Base-by-base conservation (phyloP, 2,113 vertebrate genomes). In the Alectura lathami region DNA sequence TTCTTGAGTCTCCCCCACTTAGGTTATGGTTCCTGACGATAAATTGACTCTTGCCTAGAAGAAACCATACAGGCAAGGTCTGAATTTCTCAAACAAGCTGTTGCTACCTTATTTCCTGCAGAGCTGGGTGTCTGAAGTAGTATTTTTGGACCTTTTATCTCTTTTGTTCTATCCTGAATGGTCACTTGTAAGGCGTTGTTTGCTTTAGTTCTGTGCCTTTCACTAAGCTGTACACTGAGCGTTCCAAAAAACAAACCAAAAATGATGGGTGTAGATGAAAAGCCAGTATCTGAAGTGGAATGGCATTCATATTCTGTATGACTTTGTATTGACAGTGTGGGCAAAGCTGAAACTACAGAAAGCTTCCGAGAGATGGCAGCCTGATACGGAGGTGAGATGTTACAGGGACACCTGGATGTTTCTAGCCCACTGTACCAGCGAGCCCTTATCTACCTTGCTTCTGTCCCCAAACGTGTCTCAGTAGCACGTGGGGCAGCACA, bases 291-390 rank as follows among this genome's bases (percentile, higher is more conserved):
- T 86, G 0, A 1, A 43, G 48, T 20, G 32, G 57, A 76, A 30
- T 34, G 59, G 4, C 69, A 16, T 10, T 67, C 72, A 77, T 40
- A 60, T 59, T 14, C 26, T 80, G 18, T 84, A 5, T 90, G 11
- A 9, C 59, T 92, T 96, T 95, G 89, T 86, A 3, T 93, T 92
- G 69, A 11, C 63, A 99, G 99, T 99, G 97, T 99, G 99, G 99
- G 98, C 99, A 6, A 99, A 99, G 95, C 98, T 99, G 97, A 99
- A 99, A 96, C 98, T 98, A 51, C 99, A 99, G 98, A 99, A 99
- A 96, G 99, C 99, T 2, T 98, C 98, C 4, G 99, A 99, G 96
- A 97, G 99, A 27, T 99, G 99, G 99, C 99, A 99, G 97, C 99
- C 99, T 0, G 99, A 99, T 96, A 99, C 99, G 51, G 99, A 99